Conservation (phyloP, 2,797 vertebrate genomes). For the Characodon lateralis region DNA sequence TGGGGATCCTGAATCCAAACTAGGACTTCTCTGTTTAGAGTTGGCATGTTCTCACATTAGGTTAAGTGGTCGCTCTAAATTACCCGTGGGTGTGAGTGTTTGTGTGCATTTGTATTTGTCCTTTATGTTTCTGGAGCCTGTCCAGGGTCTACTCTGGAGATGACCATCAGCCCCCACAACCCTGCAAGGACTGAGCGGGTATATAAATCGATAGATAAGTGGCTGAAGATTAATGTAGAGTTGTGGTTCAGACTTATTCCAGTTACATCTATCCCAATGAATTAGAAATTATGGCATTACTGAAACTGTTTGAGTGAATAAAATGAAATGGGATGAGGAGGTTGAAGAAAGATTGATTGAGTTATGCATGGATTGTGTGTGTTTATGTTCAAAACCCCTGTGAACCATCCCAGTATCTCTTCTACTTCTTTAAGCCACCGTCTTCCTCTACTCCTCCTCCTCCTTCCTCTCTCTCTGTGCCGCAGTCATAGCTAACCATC, state of each 20-base stretch:
- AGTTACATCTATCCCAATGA: background rate
- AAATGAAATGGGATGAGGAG: slow-evolving; percentile 2
- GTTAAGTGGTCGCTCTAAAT: background rate
- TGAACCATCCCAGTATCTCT: slow-evolving; percentile 54
- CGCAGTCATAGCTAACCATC: slow-evolving; percentile 82
- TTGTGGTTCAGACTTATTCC: background rate
- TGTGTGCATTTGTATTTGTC: too few relatives aligned
- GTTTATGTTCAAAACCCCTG: slow-evolving; percentile 48
- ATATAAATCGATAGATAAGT: background rate
- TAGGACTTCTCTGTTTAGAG: background rate
- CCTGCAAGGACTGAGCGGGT: background rate
- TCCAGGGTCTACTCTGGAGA: too few relatives aligned
- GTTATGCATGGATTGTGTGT: slow-evolving; percentile 32
- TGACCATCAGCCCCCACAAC: background rate
- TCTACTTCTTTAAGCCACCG: slow-evolving; percentile 55
- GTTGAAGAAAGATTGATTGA: slow-evolving; percentile 6
- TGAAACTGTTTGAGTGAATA: slow-evolving; percentile 1
- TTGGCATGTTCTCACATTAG: too few relatives aligned
- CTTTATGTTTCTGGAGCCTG: too few relatives aligned
- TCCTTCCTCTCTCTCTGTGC: slow-evolving; percentile 73
- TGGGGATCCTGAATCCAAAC: background rate
- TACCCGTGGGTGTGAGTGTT: background rate
- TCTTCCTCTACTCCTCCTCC: slow-evolving; percentile 50
- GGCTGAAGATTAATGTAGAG: background rate
- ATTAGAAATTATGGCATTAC: background rate